Percentiles rank a stretch among this genome's conserved stretches.
These are phyloP conservation scores for Antheraea yamamai DNA, from an alignment of 2,888 invertebrate species.

Conservation along the genomic window DNA sequence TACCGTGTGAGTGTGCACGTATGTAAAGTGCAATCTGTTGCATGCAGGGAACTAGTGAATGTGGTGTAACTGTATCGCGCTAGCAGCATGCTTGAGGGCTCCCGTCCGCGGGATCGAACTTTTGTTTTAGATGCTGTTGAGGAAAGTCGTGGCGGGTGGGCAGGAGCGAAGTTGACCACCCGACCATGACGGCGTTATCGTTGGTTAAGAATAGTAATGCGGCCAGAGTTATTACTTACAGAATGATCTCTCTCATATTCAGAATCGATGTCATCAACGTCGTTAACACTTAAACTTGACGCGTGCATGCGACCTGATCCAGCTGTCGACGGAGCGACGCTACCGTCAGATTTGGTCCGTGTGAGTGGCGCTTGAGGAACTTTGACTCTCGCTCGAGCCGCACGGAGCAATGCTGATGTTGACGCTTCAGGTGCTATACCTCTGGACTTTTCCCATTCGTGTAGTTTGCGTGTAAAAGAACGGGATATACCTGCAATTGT, in stretches of 20 bases:
- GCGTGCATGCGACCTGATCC: constrained; percentile 84
- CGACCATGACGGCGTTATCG: too few species aligned
- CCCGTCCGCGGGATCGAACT: too few species aligned
- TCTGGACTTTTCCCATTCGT: constrained; percentile 95
- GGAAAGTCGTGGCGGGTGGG: too few species aligned
- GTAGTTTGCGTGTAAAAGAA: constrained; percentile 93
- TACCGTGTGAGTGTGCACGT: too few species aligned
- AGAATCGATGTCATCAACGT: constrained; percentile 84
- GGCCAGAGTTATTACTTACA: constrained; percentile 43
- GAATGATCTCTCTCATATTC: constrained; percentile 80
- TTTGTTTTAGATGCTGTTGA: too few species aligned
- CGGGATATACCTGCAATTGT: constrained; percentile 85
- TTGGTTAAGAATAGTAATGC: too few species aligned
- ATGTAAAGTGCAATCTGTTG: too few species aligned
- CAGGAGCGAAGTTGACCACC: too few species aligned
- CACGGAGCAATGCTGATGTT: constrained; percentile 88
- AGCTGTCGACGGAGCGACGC: constrained; percentile 83
- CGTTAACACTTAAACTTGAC: constrained; percentile 88
- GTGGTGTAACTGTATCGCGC: too few species aligned
- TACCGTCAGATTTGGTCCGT: constrained; percentile 90
- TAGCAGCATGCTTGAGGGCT: too few species aligned
- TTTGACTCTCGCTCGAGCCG: constrained; percentile 61
- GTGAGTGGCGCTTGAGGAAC: constrained; percentile 74
- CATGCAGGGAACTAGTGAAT: too few species aligned
- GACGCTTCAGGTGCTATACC: constrained; percentile 93